phyloP scores from a whole-genome alignment of 2,797 vertebrate genomes.

The Tokudaia muenninki region DNA sequence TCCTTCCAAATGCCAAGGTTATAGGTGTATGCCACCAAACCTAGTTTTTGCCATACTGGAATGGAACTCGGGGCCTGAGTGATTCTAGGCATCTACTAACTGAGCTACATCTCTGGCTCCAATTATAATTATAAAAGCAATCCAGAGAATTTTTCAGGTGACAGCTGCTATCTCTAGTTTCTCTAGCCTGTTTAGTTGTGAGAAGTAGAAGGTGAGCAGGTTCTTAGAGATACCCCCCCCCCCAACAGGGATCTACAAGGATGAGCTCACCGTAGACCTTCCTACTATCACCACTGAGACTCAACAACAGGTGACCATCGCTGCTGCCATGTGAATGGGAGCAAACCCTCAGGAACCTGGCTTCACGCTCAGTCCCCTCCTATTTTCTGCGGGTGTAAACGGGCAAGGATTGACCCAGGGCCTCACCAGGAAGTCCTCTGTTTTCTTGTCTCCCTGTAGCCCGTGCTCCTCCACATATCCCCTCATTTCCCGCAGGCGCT shows the following conservation, averaged over 20 bases:
- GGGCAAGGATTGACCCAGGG: background rate
- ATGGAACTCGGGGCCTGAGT: background rate
- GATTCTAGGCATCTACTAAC: background rate
- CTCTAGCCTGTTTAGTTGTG: background rate
- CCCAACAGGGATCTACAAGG: background rate
- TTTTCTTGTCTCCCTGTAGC: slow-evolving; percentile 43
- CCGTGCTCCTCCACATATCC: slow-evolving; percentile 63
- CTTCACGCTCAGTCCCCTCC: background rate
- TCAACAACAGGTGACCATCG: background rate
- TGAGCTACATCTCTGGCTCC: background rate
- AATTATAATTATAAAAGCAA: background rate
- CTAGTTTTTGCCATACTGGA: background rate
- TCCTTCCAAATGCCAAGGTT: background rate
- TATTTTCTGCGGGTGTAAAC: background rate
- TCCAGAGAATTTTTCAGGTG: background rate
- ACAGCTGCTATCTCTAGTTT: background rate
- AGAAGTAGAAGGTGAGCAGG: background rate
- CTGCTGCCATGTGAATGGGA: slow-evolving; percentile 9
- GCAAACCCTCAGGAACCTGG: background rate
- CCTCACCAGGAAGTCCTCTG: slow-evolving; percentile 67
- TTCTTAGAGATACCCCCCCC: background rate
- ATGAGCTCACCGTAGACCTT: background rate
- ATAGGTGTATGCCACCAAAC: background rate
- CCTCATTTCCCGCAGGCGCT: slow-evolving; percentile 74
- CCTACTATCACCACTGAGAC: background rate